Evolutionary conservation across 53 echinoderm and acorn worm species (phyloP).

Genomic region (Mesocentrotus franciscanus): DNA sequence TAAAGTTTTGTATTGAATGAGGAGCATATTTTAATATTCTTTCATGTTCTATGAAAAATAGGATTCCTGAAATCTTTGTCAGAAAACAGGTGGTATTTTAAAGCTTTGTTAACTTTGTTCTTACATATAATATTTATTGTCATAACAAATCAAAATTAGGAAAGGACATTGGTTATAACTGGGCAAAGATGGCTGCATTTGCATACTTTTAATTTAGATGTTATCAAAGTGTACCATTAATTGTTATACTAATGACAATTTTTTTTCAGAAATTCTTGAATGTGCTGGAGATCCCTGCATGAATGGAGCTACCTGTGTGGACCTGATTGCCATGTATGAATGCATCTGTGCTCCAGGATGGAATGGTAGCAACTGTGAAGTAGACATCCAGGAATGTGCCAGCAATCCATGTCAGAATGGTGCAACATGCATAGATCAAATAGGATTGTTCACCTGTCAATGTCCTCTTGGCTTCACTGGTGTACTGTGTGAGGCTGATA

Average conservation of each 20-base stretch:
- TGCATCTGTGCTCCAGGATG: conserved; percentile 61
- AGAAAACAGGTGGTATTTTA: too few relatives aligned
- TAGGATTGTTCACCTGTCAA: conserved; percentile 59
- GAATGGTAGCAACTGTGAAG: conserved; percentile 66
- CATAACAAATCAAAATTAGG: too few relatives aligned
- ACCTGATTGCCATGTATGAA: conserved; percentile 61
- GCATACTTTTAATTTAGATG: too few relatives aligned
- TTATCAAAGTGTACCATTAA: background rate
- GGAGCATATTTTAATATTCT: too few relatives aligned
- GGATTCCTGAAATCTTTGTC: too few relatives aligned
- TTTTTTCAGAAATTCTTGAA: conserved; percentile 60
- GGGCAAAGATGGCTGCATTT: too few relatives aligned
- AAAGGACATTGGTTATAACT: too few relatives aligned
- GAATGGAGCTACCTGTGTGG: conserved; percentile 62
- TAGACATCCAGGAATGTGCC: conserved; percentile 68
- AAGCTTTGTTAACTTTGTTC: too few relatives aligned
- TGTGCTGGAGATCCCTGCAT: conserved; percentile 67
- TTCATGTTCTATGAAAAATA: too few relatives aligned
- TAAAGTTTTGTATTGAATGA: too few relatives aligned
- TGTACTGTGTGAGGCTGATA: conserved; percentile 50
- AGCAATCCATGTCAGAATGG: conserved; percentile 77
- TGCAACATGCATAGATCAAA: conserved; percentile 68
- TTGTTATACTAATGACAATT: background rate
- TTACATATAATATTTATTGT: too few relatives aligned
- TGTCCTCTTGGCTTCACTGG: conserved; percentile 61